phyloP scores from a whole-genome alignment of 2,113 vertebrate species.

The Thymallus thymallus region DNA sequence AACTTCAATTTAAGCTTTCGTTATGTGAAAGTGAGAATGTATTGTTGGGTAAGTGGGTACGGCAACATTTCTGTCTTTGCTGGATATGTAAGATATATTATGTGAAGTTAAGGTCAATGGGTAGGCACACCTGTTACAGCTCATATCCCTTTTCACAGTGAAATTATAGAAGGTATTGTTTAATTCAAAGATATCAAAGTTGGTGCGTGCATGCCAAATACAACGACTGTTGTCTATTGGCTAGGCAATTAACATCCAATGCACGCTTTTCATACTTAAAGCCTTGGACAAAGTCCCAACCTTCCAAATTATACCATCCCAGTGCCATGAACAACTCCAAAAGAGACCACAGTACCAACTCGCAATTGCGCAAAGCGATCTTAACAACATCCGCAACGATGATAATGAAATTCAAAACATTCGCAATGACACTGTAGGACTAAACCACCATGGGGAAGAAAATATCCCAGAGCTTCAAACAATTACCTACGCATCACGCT shows the following conservation, averaged over 20 bases:
- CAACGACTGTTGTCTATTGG: too few relatives aligned
- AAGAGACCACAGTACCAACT: constrained; percentile 13
- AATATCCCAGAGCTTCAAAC: constrained; percentile 59
- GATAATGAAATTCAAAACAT: constrained; percentile 55
- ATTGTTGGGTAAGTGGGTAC: background rate
- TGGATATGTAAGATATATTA: background rate
- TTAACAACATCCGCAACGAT: constrained; percentile 34
- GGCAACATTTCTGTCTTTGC: background rate
- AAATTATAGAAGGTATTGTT: background rate
- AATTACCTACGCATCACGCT: constrained; percentile 55
- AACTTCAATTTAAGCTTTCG: too few relatives aligned
- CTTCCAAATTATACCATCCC: background rate
- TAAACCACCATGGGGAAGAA: constrained; percentile 44
- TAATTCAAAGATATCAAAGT: too few relatives aligned
- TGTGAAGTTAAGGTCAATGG: background rate
- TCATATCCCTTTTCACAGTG: too few relatives aligned
- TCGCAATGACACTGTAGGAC: constrained; percentile 42
- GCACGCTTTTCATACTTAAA: constrained; percentile 27
- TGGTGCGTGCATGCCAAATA: background rate
- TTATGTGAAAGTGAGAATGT: constrained; percentile 2
- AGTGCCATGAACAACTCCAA: constrained; percentile 3
- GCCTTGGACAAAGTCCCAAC: constrained; percentile 19
- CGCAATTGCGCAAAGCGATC: constrained; percentile 32
- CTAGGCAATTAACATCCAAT: constrained; percentile 24
- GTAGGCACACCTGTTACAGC: background rate